Evolutionary conservation across 2,888 invertebrate genomes (phyloP), one percentile per base, ranked within the genome.

Genomic region (Apamea sordens): DNA sequence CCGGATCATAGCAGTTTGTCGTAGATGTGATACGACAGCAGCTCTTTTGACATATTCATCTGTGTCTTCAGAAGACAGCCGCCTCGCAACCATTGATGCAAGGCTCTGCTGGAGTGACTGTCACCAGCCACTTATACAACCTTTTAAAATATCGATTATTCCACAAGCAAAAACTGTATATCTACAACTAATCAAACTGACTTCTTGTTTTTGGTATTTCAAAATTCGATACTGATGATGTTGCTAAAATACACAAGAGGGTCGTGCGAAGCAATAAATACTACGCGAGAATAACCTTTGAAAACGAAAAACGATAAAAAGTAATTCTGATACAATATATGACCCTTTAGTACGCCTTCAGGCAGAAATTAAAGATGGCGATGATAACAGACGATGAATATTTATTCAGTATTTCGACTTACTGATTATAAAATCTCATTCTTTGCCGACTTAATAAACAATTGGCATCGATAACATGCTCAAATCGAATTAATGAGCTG

Each of bases 351-450:
- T 77, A 80, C 68, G 67, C 73, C 84, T 80, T 81, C 63, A 75
- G 76, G 65, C 73, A 80, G 74, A 85, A 80, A 80, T 85, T 84
- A 85, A 83, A 84, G 84, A 89, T 89, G 76, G 67, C 47, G 41
- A 61, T 80, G 87, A 86, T 89, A 89, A 77, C 76, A 56, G 56
- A 77, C 73, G 28, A 79, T 83, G 82, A 81, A 84, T 89, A 84
- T 83, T 79, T 88, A 87, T 81, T 86, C 65, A 77, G 67, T 80
- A 82, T 84, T 86, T 86, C 84, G 79, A 63, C 63, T 80, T 80
- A 88, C 80, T 86, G 74, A 85, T 88, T 85, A 85, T 83, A 87
- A 88, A 85, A 82, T 84, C 85, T 67, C 78, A 87, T 85, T 87
- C 69, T 77, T 64, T 80, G 73, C 36, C 18, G 85, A 87, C 70